Evolutionary conservation across 2,797 vertebrate genomes (phyloP).

Genomic region (Gambelia wislizenii): DNA sequence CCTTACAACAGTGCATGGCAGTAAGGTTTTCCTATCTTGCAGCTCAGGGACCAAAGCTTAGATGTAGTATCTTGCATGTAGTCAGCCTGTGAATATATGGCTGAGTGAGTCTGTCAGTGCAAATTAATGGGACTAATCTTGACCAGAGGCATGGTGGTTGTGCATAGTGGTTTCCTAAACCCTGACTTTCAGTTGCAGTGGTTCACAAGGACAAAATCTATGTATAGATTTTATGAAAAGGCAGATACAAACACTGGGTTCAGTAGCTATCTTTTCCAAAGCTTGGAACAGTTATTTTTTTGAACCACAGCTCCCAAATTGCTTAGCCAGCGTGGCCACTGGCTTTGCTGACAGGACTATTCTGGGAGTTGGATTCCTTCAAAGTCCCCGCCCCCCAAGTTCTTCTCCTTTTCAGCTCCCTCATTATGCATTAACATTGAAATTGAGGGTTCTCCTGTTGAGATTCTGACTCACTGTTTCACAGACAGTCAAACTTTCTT

Average conservation of each 20-base stretch:
- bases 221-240: background rate
- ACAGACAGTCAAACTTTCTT: slow-evolving; percentile 44
- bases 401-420: slow-evolving; percentile 46
- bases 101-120: background rate
- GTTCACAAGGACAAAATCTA: background rate
- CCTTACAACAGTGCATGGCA: background rate
- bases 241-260: background rate
- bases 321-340: too few relatives aligned
- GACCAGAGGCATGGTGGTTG: background rate
- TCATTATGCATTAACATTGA: slow-evolving; percentile 34
- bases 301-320: too few relatives aligned
- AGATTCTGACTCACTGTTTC: slow-evolving; percentile 27
- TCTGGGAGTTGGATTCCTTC: too few relatives aligned
- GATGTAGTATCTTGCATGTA: background rate
- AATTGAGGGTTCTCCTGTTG: slow-evolving; percentile 15
- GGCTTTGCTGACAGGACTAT: too few relatives aligned
- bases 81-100: background rate
- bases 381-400: too few relatives aligned
- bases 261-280: background rate
- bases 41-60: background rate
- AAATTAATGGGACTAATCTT: background rate
- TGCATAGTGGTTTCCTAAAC: background rate
- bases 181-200: background rate
- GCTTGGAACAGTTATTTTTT: too few relatives aligned
- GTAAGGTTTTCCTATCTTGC: background rate